Evolutionary conservation across 1,140 invertebrate species (phyloP).

Genomic region (Aricia agestis): DNA sequence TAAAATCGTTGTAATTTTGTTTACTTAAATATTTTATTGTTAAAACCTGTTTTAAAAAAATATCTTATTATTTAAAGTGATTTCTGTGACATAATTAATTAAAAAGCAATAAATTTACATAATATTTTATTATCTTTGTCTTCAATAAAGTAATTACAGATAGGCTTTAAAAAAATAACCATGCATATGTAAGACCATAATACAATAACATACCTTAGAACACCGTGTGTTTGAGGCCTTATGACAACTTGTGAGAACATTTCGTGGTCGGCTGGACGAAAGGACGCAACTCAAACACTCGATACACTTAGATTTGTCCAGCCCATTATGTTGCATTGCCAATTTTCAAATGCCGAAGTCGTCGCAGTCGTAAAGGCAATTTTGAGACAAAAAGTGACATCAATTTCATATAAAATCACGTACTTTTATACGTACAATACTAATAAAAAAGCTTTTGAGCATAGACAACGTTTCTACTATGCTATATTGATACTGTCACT

Average conservation of each 20-base stretch:
- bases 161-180: conserved; percentile 75
- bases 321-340: no score
- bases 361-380: background rate
- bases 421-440: background rate
- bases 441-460: background rate
- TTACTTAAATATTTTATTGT: no score
- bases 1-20: no score
- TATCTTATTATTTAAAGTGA: no score
- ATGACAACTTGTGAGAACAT: background rate
- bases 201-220: conserved; percentile 68
- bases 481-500: no score
- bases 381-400: background rate
- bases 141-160: conserved; percentile 75
- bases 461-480: background rate
- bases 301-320: background rate
- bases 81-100: background rate
- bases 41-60: no score
- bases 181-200: conserved; percentile 72
- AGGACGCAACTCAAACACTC: background rate
- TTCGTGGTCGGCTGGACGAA: background rate
- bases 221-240: conserved; percentile 46
- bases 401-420: background rate
- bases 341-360: background rate
- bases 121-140: conserved; percentile 74
- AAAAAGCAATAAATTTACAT: conserved; percentile 48